phyloP scores from a whole-genome alignment of 64 coral and sea anemone species.

The Montipora foliosa region DNA sequence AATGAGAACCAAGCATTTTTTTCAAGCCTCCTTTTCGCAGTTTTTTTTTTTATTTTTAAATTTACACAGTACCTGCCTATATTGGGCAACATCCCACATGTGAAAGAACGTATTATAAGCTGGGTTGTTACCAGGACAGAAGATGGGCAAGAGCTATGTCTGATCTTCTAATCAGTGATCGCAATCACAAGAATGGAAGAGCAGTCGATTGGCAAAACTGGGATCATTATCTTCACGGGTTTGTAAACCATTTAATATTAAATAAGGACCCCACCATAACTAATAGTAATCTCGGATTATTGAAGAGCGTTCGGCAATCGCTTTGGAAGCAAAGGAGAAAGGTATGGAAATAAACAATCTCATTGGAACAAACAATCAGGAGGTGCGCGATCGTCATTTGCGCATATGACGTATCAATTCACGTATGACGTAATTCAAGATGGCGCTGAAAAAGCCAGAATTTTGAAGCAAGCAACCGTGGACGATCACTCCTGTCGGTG shows the following conservation, averaged over 20 bases:
- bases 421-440: too few relatives aligned
- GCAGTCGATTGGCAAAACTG: slow-evolving; percentile 17
- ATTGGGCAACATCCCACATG: neutral
- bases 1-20: neutral
- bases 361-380: too few relatives aligned
- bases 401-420: too few relatives aligned
- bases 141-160: slow-evolving; percentile 30
- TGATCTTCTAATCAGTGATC: slow-evolving; percentile 14
- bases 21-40: neutral
- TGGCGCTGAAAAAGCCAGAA: too few relatives aligned
- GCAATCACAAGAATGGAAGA: neutral
- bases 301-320: too few relatives aligned
- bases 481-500: too few relatives aligned
- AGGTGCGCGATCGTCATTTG: too few relatives aligned
- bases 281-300: too few relatives aligned
- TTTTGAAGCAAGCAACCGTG: too few relatives aligned
- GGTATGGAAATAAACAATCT: neutral
- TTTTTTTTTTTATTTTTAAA: neutral
- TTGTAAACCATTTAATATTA: neutral
- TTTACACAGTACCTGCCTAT: neutral
- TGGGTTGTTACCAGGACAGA: slow-evolving; percentile 37
- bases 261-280: neutral
- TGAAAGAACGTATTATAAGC: slow-evolving; percentile 18
- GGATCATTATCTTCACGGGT: slow-evolving; percentile 16
- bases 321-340: neutral